A percentile compares a stretch with the other conserved stretches of the same genome.
Conservation (phyloP, 2,797 vertebrate genomes). For the Capromys pilorides region DNA sequence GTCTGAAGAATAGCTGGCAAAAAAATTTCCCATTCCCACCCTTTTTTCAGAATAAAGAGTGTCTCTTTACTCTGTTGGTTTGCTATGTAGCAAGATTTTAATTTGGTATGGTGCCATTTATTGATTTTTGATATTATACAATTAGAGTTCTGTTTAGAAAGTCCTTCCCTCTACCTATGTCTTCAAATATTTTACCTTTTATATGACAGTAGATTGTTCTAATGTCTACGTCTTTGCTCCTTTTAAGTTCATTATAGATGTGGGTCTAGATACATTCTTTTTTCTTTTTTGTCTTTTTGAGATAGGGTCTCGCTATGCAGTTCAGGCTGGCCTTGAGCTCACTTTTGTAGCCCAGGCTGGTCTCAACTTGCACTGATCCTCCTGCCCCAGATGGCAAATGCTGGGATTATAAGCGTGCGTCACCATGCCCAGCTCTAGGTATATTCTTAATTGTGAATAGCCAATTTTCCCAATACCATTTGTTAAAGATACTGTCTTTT, state of each 20-base stretch:
- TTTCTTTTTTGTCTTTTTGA: too few relatives aligned
- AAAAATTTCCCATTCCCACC: not conserved
- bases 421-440: not conserved
- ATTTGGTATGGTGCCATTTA: not conserved
- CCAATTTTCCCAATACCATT: not conserved
- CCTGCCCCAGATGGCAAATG: too few relatives aligned
- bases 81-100: not conserved
- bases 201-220: not conserved
- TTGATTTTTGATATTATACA: not conserved
- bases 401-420: too few relatives aligned
- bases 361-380: too few relatives aligned
- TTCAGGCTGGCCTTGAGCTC: too few relatives aligned
- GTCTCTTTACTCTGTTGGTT: not conserved
- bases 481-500: not conserved
- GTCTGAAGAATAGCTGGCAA: not conserved
- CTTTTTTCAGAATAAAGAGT: too few relatives aligned
- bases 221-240: not conserved
- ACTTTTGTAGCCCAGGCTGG: too few relatives aligned
- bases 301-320: too few relatives aligned
- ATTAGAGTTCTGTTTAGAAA: not conserved
- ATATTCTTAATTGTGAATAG: not conserved
- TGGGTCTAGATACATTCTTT: not conserved
- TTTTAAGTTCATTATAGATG: not conserved
- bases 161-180: not conserved
- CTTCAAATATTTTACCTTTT: not conserved